Evolutionary conservation across 2,797 vertebrate species (phyloP).

Genomic region (Tamandua tetradactyla): DNA sequence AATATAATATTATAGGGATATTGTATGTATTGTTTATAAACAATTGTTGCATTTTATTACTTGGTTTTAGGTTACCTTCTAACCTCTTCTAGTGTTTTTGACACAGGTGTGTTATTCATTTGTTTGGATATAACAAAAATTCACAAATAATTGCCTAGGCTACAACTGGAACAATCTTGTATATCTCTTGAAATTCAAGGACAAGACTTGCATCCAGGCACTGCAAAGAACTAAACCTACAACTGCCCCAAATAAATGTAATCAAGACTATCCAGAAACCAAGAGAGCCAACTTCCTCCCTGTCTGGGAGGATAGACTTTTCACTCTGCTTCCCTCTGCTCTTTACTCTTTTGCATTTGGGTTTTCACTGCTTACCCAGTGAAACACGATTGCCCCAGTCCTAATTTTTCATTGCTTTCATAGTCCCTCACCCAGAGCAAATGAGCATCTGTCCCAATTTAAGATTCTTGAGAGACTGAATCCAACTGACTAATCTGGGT

Average conservation of each 20-base stretch:
- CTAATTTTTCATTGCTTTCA: not conserved
- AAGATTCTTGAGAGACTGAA: not conserved
- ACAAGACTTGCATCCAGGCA: not conserved
- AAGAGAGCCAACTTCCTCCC: not conserved
- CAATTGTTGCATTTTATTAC: not conserved
- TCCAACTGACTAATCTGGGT: not conserved
- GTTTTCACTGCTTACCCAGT: not conserved
- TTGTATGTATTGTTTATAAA: not conserved
- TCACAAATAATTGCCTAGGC: not conserved
- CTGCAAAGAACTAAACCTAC: not conserved
- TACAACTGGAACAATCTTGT: not conserved
- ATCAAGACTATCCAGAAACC: not conserved
- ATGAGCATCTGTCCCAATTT: not conserved
- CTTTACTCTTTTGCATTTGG: not conserved
- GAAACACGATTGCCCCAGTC: not conserved
- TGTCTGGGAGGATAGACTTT: fast-evolving
- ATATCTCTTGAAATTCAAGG: not conserved
- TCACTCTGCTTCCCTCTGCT: not conserved
- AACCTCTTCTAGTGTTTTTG: not conserved
- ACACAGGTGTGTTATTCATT: not conserved
- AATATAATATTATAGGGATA: not conserved
- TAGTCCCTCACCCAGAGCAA: not conserved
- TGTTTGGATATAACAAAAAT: not conserved
- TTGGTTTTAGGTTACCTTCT: not conserved
- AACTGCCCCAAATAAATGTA: not conserved